Evolutionary conservation across 2,888 invertebrate genomes (phyloP).

Genomic region (Actias luna): DNA sequence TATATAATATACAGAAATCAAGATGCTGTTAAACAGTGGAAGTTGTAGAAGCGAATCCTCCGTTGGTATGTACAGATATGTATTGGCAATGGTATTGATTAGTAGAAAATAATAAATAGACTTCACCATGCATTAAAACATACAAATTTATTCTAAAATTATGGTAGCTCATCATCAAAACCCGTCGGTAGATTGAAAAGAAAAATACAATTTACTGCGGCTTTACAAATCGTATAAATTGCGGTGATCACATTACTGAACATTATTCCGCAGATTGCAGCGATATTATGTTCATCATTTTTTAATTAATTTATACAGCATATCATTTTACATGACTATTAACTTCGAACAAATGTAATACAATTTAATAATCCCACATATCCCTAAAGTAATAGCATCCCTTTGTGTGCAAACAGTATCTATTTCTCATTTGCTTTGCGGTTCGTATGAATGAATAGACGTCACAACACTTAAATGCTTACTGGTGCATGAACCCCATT

Average conservation of each 20-base stretch:
- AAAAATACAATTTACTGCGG: neutral
- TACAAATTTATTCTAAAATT: neutral
- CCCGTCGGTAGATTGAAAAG: neutral
- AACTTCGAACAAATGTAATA: slow-evolving; percentile 58
- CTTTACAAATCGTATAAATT: slow-evolving; percentile 11
- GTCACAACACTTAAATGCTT: slow-evolving; percentile 71
- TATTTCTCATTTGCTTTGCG: slow-evolving; percentile 62
- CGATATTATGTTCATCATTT: slow-evolving; percentile 24
- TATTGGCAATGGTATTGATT: no score
- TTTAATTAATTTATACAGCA: slow-evolving; percentile 33
- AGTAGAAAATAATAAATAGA: neutral
- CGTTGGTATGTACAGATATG: no score
- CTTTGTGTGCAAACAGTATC: slow-evolving; percentile 77
- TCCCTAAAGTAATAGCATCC: slow-evolving; percentile 78
- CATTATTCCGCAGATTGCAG: slow-evolving; percentile 12
- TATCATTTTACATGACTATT: slow-evolving; percentile 46
- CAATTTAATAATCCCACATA: slow-evolving; percentile 80
- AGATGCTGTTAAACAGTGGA: no score
- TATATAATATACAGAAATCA: no score
- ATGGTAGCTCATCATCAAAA: neutral
- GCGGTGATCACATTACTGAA: slow-evolving; percentile 2
- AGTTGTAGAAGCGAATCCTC: no score
- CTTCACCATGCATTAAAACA: no score
- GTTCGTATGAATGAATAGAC: slow-evolving; percentile 66
- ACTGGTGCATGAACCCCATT: slow-evolving; percentile 60